Base-by-base conservation (phyloP, 2,797 vertebrate species). In the Cichlasoma orientale region DNA sequence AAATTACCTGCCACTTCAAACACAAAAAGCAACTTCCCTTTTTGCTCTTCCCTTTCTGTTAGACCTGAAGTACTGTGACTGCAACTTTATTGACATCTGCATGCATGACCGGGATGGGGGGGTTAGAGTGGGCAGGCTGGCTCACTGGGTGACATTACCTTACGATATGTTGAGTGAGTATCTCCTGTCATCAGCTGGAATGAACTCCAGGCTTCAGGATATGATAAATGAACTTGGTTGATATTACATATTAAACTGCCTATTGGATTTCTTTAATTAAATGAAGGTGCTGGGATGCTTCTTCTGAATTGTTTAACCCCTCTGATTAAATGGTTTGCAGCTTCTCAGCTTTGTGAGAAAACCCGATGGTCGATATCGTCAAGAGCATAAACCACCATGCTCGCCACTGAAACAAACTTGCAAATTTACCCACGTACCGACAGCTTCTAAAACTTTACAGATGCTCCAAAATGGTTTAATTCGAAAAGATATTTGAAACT, bases 301-400 rank as follows among this genome's bases (percentile, higher is more conserved):
- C n/a, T 27, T 27, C 27, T 27, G 27, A 27, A 27, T 27, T 47
- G 38, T 47, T 66, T 66, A 66, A 29, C 16, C 41, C 38, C 61
- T 29, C 5, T 25, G 16, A 50, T 19, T 68, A n/a, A 52, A n/a
- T 53, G 41, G 41, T 68, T 68, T 68, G 29, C 2, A n/a, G 29
- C 63, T 52, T 11, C 29, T 50, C 44, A 68, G 31, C 4, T 41
- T 50, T 50, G 47, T 29, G 27, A 50, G 41, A 85, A 68, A 27
- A 41, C 63, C 56, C 54, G 55, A 41, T 69, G 72, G 81, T 79
- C 66, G 57, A 61, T 47, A 41, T 72, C 72, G 76, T 79, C 59
- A 61, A 57, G 74, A 41, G 77, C 75, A 54, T 41, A 74, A 85
- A 56, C 83, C 74, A 76, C 66, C 25, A 21, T 27, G 33, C 53